These are phyloP conservation scores for Oxystoma pomonae DNA, from an alignment of 2,888 invertebrate species.

Conservation along the genomic window DNA sequence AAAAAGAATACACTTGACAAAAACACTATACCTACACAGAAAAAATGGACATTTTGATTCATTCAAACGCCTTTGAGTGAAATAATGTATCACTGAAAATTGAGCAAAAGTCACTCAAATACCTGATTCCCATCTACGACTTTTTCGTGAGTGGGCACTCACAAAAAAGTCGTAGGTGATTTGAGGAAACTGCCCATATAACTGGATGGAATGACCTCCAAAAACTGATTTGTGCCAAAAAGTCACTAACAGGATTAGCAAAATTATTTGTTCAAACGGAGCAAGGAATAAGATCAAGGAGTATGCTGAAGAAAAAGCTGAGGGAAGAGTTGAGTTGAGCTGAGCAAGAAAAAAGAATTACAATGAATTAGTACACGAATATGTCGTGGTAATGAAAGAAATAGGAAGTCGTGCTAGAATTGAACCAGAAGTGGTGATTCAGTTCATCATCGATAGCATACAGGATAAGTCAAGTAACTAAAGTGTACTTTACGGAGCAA, in stretches of 20 bases:
- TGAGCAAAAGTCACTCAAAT: no score
- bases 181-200: conserved; percentile 33
- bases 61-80: no score
- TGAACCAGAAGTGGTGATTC: conserved; percentile 38
- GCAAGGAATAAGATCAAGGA: conserved; percentile 28
- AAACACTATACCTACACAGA: no score
- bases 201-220: conserved; percentile 33
- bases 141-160: no score
- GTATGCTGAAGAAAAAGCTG: conserved; percentile 24
- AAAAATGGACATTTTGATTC: no score
- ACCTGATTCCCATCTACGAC: no score
- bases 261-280: conserved; percentile 31
- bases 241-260: no score
- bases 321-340: conserved; percentile 30
- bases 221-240: conserved; percentile 35
- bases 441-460: conserved; percentile 43
- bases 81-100: no score
- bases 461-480: conserved; percentile 27
- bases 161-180: no score
- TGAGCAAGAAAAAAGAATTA: conserved; percentile 33
- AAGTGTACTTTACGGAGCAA: conserved; percentile 28
- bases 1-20: no score
- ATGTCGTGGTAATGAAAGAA: conserved; percentile 40
- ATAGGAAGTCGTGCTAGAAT: conserved; percentile 37
- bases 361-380: conserved; percentile 40